Conservation (phyloP, 1,140 invertebrate genomes). For the Aphelinus certus region DNA sequence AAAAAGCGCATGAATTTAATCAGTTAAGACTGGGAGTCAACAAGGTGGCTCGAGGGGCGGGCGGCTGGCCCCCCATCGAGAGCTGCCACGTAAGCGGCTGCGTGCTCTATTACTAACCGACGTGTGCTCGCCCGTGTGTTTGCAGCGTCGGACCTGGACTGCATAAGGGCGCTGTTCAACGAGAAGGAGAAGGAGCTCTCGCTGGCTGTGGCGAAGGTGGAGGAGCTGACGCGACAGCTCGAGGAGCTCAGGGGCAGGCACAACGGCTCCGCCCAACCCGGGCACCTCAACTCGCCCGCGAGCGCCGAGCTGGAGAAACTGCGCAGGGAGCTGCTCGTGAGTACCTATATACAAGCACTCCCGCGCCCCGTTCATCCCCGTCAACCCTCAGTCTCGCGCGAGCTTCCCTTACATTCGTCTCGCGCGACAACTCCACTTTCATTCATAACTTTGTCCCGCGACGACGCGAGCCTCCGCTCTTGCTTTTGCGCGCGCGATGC, state of each 20-base stretch:
- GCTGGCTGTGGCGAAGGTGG: conserved; percentile 93
- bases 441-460: no score
- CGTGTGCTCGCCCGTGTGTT: conserved; percentile 37
- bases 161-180: conserved; percentile 94
- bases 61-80: no score
- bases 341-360: conserved; percentile 44
- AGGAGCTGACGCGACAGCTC: conserved; percentile 91
- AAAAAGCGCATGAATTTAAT: no score
- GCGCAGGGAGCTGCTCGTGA: conserved; percentile 88
- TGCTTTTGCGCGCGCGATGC: no score
- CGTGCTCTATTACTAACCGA: no score
- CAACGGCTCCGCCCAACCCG: conserved; percentile 61
- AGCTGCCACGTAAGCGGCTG: no score
- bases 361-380: neutral
- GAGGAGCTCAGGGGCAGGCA: conserved; percentile 84
- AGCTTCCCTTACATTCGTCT: no score
- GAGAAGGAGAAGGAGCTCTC: conserved; percentile 97
- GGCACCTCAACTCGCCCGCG: conserved; percentile 74
- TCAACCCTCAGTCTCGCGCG: no score
- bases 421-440: no score
- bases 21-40: no score
- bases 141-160: conserved; percentile 92
- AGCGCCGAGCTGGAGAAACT: conserved; percentile 91
- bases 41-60: no score
- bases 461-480: no score